Base-by-base conservation (phyloP, 2,888 invertebrate genomes). In the Agriotes lineatus region DNA sequence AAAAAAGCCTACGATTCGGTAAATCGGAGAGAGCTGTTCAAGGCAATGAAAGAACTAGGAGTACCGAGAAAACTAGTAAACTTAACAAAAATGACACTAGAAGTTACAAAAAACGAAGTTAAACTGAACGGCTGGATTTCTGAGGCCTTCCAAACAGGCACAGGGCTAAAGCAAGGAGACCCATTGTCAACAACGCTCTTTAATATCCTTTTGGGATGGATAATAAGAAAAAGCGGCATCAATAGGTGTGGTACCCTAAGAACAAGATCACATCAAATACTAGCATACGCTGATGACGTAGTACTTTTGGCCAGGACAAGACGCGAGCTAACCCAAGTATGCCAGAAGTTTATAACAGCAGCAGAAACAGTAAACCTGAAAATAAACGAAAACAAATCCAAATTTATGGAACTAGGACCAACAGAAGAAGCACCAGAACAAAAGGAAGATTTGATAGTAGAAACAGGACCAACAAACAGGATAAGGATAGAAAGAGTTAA, bases 181-280 rank as follows among this genome's bases (percentile, higher is more conserved):
- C 18, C 62, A 52, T 35, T 52, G 33, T 62, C 6, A 39, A 62
- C 33, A 20, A 50, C 52, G 9, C 50, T 62, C 9, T 62, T 52
- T 19, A 33, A 62, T 19, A 52, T 54, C 39, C 48, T 52, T 12
- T 18, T 62, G 20, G 54, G 54, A 54, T 58, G 30, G 37, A 19
- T 50, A 52, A 20, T 52, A 59, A 59, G 59, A 59, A 59, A 14
- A 45, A 59, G 45, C 30, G 35, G 35, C 25, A 59, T 59, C 9
- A 59, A 59, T 22, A 45, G 48, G 14, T 20, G 22, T 1, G 19
- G 52, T 19, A 35, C 14, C n/a, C 18, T 62, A 25, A 48, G 12
- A 33, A 50, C 33, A 19, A 50, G 18, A 44, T 39, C 12, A 10
- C 45, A 60, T 16, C 14, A 22, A 44, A 30, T 42, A 16, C n/a